Percentiles rank a stretch among this genome's conserved stretches.
phyloP scores from a whole-genome alignment of 2,113 vertebrate genomes.

The Gallinago media region DNA sequence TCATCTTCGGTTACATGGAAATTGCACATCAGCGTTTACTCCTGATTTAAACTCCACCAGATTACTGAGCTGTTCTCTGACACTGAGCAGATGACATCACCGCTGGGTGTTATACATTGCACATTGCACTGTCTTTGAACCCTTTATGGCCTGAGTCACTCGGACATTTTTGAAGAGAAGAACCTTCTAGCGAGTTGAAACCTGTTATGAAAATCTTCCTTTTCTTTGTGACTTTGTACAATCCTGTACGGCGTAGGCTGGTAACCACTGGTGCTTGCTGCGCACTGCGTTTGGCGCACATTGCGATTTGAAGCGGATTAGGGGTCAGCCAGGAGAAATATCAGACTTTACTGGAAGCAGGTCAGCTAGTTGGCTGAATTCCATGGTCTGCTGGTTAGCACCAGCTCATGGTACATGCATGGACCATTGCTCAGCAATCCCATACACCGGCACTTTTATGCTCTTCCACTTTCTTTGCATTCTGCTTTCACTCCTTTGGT shows the following conservation, averaged over 20 bases:
- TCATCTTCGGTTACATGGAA: background rate
- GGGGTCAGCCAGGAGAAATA: background rate
- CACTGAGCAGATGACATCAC: background rate
- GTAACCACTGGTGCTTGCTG: background rate
- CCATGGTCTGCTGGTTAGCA: background rate
- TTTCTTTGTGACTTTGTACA: background rate
- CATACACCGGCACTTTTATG: background rate
- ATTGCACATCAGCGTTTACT: background rate
- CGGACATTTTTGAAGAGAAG: background rate
- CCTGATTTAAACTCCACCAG: background rate
- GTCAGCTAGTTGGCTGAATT: background rate
- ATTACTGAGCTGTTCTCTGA: background rate
- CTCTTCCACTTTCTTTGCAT: background rate
- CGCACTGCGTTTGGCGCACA: background rate
- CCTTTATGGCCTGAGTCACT: background rate
- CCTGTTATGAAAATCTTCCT: background rate
- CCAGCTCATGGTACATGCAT: background rate
- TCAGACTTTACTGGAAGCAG: background rate
- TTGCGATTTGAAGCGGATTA: background rate
- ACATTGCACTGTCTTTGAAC: background rate
- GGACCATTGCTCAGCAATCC: background rate
- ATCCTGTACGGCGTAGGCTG: background rate
- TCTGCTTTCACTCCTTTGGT: background rate
- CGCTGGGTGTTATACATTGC: background rate
- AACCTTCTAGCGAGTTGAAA: background rate